Base-by-base conservation (phyloP, 2,888 invertebrate genomes). In the Philereme transversata region DNA sequence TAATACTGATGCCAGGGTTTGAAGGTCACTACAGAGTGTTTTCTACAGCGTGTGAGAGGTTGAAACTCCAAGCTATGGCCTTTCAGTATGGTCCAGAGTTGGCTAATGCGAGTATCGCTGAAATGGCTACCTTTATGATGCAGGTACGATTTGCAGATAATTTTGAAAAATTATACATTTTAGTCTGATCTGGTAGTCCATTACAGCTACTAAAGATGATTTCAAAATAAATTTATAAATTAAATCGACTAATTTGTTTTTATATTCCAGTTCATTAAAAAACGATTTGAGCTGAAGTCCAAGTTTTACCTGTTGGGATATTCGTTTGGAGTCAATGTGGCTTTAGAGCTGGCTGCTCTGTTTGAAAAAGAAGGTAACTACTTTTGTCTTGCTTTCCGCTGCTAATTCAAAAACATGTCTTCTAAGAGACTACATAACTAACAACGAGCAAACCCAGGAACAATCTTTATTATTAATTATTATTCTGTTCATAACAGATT, bases 1-100 rank as follows among this genome's bases (percentile, higher is more conserved):
- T 78, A 43, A 69, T 74, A 60, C 45, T 78, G 53, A 65, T 77
- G 5, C 76, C 77, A 36, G 78, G 78, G 4, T 77, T 75, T 50
- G 76, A 77, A 62, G 75, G 77, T 4, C 71, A 73, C 46, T 68
- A 46, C 7, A 5, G 8, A 22, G 22, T 46, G 9, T 22, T 46
- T 22, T 3, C 6, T 4, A 9, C 11, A 7, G 6, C 6, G 4
- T 46, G 46, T n/a, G 63, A 70, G 41, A 50, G 51, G 9, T n/a
- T 70, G 4, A 67, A 67, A 49, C 45, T 52, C n/a, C 60, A 43
- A 44, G 62, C 65, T 5, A 11, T 68, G 4, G 54, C 49, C 8
- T 11, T 65, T 3, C 61, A 68, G 11, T 11, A 61, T 0, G 36
- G 46, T n/a, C 55, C 61, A 5, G 40, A 40, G 40, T 6, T 6